Evolutionary conservation across 2,888 invertebrate genomes (phyloP).

Genomic region (Hyposoter dolosus): DNA sequence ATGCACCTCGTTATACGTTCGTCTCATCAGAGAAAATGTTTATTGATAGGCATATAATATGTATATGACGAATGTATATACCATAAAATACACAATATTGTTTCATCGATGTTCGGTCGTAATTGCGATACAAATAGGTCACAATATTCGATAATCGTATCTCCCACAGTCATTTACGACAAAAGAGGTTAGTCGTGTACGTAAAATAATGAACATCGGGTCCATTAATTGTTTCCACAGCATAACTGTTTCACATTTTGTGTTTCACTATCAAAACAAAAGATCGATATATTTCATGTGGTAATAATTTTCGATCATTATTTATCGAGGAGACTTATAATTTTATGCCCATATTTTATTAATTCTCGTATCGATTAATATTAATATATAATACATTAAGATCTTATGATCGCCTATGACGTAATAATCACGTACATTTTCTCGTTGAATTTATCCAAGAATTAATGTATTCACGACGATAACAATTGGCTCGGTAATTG

Average conservation of each 20-base stretch:
- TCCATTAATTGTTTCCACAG: background rate
- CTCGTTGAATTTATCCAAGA: background rate
- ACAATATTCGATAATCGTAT: conserved; percentile 72
- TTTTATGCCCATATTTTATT: conserved; percentile 29
- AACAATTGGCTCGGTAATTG: conserved; percentile 20
- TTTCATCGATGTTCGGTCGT: conserved; percentile 73
- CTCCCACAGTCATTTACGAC: conserved; percentile 71
- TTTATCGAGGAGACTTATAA: background rate
- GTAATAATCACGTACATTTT: conserved; percentile 6
- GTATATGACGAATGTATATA: conserved; percentile 59
- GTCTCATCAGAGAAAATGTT: conserved; percentile 58
- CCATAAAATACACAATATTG: conserved; percentile 74
- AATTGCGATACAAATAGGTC: conserved; percentile 76
- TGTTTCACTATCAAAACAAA: conserved; percentile 26
- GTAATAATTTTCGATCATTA: conserved; percentile 8
- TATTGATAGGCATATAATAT: conserved; percentile 60
- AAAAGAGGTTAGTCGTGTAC: conserved; percentile 48
- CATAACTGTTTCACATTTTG: background rate
- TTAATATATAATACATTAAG: conserved; percentile 48
- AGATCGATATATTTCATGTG: background rate
- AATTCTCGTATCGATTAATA: conserved; percentile 36
- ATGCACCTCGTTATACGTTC: conserved; percentile 2
- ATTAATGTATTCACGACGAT: background rate
- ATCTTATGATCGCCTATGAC: conserved; percentile 42
- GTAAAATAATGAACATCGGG: conserved; percentile 1